phyloP scores from a whole-genome alignment of 2,888 invertebrate genomes.

The Myathropa florea region DNA sequence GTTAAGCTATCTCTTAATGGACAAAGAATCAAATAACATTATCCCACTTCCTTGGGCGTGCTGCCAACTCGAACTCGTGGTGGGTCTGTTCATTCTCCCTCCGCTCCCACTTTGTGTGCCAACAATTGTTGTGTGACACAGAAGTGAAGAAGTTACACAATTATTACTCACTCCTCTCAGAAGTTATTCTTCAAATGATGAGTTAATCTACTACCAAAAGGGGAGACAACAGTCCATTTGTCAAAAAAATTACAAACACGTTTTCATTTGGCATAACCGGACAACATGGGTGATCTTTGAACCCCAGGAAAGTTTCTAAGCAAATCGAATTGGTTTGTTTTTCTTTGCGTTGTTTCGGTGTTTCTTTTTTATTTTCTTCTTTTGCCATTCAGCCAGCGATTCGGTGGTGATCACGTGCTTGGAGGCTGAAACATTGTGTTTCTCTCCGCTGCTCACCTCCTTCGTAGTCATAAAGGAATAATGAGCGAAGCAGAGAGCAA shows the following conservation, averaged over 20 bases:
- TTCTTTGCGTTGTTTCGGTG: background rate
- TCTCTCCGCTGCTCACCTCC: slow-evolving; percentile 1
- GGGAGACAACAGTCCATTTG: background rate
- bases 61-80: slow-evolving; percentile 29
- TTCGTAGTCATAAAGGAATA: background rate
- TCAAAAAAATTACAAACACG: background rate
- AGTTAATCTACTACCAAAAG: background rate
- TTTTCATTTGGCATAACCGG: background rate
- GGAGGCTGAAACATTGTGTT: slow-evolving; percentile 23
- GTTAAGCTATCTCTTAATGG: slow-evolving; percentile 33
- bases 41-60: slow-evolving; percentile 8
- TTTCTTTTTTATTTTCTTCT: background rate
- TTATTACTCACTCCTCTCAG: background rate
- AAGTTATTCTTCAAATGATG: too few relatives aligned
- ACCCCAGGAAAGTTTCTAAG: slow-evolving; percentile 5
- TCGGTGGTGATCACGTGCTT: slow-evolving; percentile 22
- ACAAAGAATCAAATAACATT: slow-evolving; percentile 26
- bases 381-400: background rate
- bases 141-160: background rate
- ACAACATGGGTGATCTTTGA: slow-evolving; percentile 9
- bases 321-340: slow-evolving; percentile 1
- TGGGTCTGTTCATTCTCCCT: background rate
- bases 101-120: background rate
- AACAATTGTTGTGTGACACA: slow-evolving; percentile 6
- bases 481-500: background rate